A percentile compares a stretch with the other conserved stretches of the same genome.
Conservation (phyloP, 2,888 invertebrate species). For the Lithophane leautieri region DNA sequence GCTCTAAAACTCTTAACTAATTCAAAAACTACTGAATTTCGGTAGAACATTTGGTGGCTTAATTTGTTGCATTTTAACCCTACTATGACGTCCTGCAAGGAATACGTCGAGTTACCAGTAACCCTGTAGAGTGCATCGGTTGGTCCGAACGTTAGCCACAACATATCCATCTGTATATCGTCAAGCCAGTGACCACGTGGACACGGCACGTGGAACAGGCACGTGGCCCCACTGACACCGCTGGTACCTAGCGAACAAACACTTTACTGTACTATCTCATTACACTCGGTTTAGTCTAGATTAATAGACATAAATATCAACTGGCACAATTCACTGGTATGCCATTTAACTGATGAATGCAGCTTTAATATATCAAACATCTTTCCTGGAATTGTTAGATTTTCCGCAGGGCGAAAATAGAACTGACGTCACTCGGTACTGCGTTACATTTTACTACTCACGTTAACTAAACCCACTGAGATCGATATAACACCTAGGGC, state of each 20-base stretch:
- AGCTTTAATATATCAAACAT: constrained; percentile 58
- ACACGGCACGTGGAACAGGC: constrained; percentile 52
- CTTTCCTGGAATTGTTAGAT: constrained; percentile 60
- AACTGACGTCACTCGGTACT: constrained; percentile 56
- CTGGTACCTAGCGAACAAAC: constrained; percentile 41
- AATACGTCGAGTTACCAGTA: too few relatives aligned
- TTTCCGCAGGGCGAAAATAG: constrained; percentile 54
- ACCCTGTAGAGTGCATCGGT: constrained; percentile 37
- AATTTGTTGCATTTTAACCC: too few relatives aligned
- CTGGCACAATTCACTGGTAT: constrained; percentile 16
- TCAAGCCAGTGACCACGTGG: constrained; percentile 55
- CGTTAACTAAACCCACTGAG: constrained; percentile 53
- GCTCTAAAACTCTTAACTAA: too few relatives aligned
- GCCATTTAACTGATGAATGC: constrained; percentile 40
- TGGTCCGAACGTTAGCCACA: constrained; percentile 35
- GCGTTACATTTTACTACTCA: constrained; percentile 61
- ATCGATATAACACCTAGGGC: constrained; percentile 62
- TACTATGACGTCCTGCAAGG: too few relatives aligned
- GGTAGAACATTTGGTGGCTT: too few relatives aligned
- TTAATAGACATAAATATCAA: constrained; percentile 28
- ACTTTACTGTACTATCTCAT: constrained; percentile 49
- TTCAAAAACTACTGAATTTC: too few relatives aligned
- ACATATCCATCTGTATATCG: constrained; percentile 39
- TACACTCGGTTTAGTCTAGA: constrained; percentile 42
- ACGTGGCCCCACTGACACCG: constrained; percentile 52